Evolutionary conservation across 2,797 vertebrate genomes (phyloP), one percentile per base, ranked within the genome.

Genomic region (Cynodonichthys magdalenae): DNA sequence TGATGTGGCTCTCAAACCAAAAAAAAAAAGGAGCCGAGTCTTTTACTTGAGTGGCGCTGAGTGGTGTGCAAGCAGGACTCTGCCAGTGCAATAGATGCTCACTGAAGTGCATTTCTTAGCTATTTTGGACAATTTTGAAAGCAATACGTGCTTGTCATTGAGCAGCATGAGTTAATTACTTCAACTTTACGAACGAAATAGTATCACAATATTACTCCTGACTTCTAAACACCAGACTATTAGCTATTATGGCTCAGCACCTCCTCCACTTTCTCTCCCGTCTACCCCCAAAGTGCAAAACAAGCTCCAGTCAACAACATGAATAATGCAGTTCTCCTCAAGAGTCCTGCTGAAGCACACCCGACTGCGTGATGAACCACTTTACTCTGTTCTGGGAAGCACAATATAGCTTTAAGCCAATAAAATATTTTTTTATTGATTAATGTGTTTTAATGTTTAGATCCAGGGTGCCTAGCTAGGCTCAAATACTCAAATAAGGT

Each of bases 271-370:
- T 86, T 84, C 81, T 81, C 77, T 76, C 59, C 36, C 48, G 64
- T 75, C 68, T 59, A 63, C 55, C 70, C 24, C 78, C 75, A 69
- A 77, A 77, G 87, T 87, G 87, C 84, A 87, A 81, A 84, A 85
- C 69, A 82, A 81, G 76, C 84, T 88, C 71, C 71, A 80, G 87
- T 90, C 89, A 88, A 91, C 87, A 87, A 71, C 72, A 91, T 93
- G 88, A 93, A 92, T 92, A 92, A 92, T 92, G 84, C 84, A 93
- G 80, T 49, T 82, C 69, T 74, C 75, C 82, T 90, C 81, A 84
- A 87, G 89, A 90, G 86, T 84, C 80, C 72, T 74, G 71, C 82
- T 77, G 72, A 86, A 88, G 85, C 82, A 77, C 77, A 61, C 84
- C 86, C 83, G 87, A 69, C 80, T 83, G 76, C 60, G 55, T 84